Base-by-base conservation (phyloP, 2,888 invertebrate genomes). In the Aphelenchoides bicaudatus region DNA sequence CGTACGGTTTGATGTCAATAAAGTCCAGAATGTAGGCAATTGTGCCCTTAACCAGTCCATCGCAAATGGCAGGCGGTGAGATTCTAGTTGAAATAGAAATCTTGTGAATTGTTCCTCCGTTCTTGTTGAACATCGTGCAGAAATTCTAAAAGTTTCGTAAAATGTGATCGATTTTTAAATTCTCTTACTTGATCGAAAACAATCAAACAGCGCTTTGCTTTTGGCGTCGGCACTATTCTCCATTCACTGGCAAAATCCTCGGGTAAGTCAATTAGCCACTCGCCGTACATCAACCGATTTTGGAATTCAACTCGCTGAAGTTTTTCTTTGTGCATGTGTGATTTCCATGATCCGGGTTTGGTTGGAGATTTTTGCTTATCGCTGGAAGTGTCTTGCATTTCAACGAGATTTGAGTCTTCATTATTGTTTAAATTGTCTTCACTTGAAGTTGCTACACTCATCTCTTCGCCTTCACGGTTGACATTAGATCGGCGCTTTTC, bases 201-300 rank as follows among this genome's bases (percentile, higher is more conserved):
- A 5, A 93, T 84, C n/a, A 96, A 82, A 71, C 86, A 85, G 56
- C 96, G 84, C 59, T 85, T 85, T 23, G 92, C 96, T 73, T 86
- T 85, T 0, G 96, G 94, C 78, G 90, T 90, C 0, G 89, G 85
- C 0, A 83, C 78, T 73, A 83, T 78, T 16, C 80, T 62, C 83
- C 83, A 84, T 30, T 82, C 78, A 13, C 73, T 63, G 1, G 63
- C 67, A 3, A 78, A 52, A 16, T 82, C 49, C 27, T 84, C 82
- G 0, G 96, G 96, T 56, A 87, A 85, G 68, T 93, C 89, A 1
- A 87, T 82, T 79, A 96, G 82, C 93, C 93, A 96, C 80, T 96
- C 94, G 0, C 93, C 92, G 59, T 88, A 78, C 88, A 93, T 93
- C 5, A 93, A n/a, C 16, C 55, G 58, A 13, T 37, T 37, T 19